Percentiles rank a stretch among this genome's conserved stretches.
phyloP scores from a whole-genome alignment of 2,888 invertebrate species.

The Amblyteles armatorius region DNA sequence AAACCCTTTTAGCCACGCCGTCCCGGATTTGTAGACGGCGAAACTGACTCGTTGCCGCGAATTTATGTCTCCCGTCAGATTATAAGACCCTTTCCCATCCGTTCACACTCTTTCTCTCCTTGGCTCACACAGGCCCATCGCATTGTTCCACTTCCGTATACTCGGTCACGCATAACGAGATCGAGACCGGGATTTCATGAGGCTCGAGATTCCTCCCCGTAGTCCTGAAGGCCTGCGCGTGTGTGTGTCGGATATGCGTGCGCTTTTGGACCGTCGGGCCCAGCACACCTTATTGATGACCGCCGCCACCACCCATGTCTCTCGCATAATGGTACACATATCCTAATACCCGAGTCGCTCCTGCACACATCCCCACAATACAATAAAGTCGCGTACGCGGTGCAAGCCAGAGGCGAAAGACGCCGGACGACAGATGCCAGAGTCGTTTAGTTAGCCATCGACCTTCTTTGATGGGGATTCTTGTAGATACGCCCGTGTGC shows the following conservation, averaged over 20 bases:
- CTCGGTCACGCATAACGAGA: slow-evolving; percentile 83
- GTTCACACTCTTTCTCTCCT: slow-evolving; percentile 61
- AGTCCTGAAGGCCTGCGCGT: neutral
- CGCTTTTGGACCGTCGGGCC: neutral
- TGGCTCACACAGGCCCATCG: slow-evolving; percentile 64
- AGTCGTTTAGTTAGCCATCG: slow-evolving; percentile 53
- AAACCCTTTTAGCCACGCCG: slow-evolving; percentile 81
- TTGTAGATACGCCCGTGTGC: slow-evolving; percentile 18
- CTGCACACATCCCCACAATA: slow-evolving; percentile 17
- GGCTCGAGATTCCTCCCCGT: slow-evolving; percentile 40
- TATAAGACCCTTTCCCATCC: slow-evolving; percentile 73
- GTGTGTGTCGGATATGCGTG: slow-evolving; percentile 3
- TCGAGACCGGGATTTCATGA: slow-evolving; percentile 76
- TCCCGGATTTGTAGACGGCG: slow-evolving; percentile 75
- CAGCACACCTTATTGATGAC: slow-evolving; percentile 49
- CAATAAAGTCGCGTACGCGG: slow-evolving; percentile 19
- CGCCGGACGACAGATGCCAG: slow-evolving; percentile 50
- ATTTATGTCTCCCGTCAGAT: slow-evolving; percentile 83
- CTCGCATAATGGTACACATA: neutral
- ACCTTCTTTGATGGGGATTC: slow-evolving; percentile 26
- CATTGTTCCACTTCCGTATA: slow-evolving; percentile 78
- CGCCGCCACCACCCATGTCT: slow-evolving; percentile 22
- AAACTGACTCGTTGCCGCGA: slow-evolving; percentile 84
- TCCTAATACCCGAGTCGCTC: neutral
- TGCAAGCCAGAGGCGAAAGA: slow-evolving; percentile 16